Percentiles rank a stretch among this genome's conserved stretches.
Evolutionary conservation across 2,888 invertebrate genomes (phyloP).

Genomic region (Frankliniella intonsa): DNA sequence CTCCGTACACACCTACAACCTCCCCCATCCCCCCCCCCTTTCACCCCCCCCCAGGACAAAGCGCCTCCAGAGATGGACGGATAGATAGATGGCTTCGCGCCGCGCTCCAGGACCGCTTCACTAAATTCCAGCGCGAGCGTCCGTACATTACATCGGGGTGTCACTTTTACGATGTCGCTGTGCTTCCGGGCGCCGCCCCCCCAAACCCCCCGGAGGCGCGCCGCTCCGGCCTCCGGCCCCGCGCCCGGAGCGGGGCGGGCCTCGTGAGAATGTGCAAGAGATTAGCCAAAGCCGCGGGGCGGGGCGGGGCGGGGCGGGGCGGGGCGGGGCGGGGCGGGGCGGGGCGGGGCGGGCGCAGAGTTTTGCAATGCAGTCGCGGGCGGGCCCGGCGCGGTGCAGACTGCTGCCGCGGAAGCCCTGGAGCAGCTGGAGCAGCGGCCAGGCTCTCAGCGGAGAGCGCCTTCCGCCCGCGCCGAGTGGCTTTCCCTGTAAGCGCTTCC

Average conservation of each 20-base stretch:
- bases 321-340: no score
- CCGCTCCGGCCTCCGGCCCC: no score
- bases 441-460: neutral
- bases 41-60: neutral
- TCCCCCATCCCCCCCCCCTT: neutral
- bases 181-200: neutral
- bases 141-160: conserved; percentile 4
- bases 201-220: no score
- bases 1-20: neutral
- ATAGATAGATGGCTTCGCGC: no score
- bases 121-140: neutral
- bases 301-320: no score
- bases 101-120: neutral
- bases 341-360: no score
- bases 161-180: conserved; percentile 11
- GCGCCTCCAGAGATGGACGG: neutral
- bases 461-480: neutral
- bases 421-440: neutral
- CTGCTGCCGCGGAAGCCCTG: neutral
- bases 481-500: conserved; percentile 2
- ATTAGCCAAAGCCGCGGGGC: no score
- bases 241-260: no score
- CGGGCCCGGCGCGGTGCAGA: neutral
- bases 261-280: no score
- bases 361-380: neutral